These are phyloP conservation scores for Meganola albula DNA, from an alignment of 2,888 invertebrate species.

Conservation along the genomic window DNA sequence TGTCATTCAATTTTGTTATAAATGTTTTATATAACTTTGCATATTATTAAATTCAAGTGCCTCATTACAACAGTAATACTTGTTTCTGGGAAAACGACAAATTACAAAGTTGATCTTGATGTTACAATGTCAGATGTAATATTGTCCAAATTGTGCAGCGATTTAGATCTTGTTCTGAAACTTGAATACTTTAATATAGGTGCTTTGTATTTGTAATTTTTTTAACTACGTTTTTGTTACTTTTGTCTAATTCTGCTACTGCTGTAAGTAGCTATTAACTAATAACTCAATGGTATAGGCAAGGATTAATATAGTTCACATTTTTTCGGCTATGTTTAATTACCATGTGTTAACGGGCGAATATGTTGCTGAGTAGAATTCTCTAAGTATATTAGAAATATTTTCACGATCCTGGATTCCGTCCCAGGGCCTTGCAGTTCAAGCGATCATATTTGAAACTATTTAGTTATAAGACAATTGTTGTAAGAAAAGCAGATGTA, in stretches of 20 bases:
- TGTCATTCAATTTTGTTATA: constrained; percentile 40
- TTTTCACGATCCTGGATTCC: too few species aligned
- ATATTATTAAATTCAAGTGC: constrained; percentile 23
- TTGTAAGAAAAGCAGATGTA: background rate
- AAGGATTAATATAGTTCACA: too few species aligned
- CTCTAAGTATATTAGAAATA: too few species aligned
- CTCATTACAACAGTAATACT: constrained; percentile 44
- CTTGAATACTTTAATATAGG: background rate
- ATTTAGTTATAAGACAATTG: too few species aligned
- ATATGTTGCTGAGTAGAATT: too few species aligned
- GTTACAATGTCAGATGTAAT: constrained; percentile 33
- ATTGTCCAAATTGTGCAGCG: constrained; percentile 40
- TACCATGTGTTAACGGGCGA: too few species aligned
- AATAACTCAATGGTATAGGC: too few species aligned
- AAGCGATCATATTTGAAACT: too few species aligned
- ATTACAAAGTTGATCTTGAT: constrained; percentile 61
- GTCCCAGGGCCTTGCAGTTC: too few species aligned
- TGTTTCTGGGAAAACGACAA: constrained; percentile 58
- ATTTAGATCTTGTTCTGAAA: constrained; percentile 35
- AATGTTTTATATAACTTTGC: constrained; percentile 20
- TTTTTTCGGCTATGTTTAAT: too few species aligned
- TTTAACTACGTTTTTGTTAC: background rate
- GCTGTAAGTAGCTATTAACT: background rate
- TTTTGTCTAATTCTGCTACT: background rate
- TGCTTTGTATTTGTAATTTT: background rate